Percentiles rank a stretch among this genome's conserved stretches.
These are phyloP conservation scores for Oryzaephilus surinamensis DNA, from an alignment of 1,140 invertebrate genomes.

Conservation along the genomic window DNA sequence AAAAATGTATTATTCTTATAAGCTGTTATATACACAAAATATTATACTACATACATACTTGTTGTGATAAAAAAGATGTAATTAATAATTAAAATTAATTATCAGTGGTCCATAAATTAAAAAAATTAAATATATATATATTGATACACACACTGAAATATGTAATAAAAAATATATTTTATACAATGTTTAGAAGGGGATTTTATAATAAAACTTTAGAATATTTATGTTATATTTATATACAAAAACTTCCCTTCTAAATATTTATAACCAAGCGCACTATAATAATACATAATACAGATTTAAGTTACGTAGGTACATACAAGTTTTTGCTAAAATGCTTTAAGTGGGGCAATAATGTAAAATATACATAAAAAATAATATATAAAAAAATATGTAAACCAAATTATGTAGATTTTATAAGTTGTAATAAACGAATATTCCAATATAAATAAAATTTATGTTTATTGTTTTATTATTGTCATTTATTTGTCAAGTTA, in stretches of 20 bases:
- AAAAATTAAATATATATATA: background rate
- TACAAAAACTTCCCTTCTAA: background rate
- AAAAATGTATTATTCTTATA: conserved; percentile 10
- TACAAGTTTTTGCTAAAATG: background rate
- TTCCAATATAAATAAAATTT: conserved; percentile 8
- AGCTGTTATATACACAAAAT: no score
- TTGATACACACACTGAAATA: background rate
- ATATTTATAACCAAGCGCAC: background rate
- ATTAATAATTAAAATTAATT: conserved; percentile 5
- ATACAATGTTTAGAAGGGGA: no score
- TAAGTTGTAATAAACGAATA: conserved; percentile 18
- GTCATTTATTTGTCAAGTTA: background rate
- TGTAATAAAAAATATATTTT: background rate
- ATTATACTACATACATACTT: conserved; percentile 10
- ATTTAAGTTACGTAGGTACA: no score
- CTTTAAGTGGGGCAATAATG: conserved; percentile 9
- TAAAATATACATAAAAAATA: conserved; percentile 2
- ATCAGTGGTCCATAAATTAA: conserved; percentile 6
- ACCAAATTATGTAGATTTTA: conserved; percentile 14
- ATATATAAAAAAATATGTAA: conserved; percentile 3
- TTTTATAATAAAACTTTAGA: no score
- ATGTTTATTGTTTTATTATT: background rate
- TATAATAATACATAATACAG: background rate
- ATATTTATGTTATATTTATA: no score
- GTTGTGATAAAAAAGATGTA: conserved; percentile 9